Conservation (phyloP, 1,140 invertebrate genomes). For the Steinernema khuongi region DNA sequence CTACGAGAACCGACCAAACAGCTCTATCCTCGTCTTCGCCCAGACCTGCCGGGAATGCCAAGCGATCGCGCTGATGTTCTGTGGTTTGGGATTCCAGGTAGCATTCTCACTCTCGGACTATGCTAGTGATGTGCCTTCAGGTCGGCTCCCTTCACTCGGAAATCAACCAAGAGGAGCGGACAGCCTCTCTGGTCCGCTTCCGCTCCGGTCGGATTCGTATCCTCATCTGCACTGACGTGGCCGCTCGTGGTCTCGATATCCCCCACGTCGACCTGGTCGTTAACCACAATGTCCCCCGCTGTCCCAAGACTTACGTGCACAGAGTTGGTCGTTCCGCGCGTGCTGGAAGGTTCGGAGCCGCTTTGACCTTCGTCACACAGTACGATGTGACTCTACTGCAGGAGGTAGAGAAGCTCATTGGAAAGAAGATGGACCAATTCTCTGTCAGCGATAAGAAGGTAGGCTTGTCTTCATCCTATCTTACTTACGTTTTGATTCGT, state of each 20-base stretch:
- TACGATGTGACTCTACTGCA: slow-evolving; percentile 80
- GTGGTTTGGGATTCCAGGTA: slow-evolving; percentile 51
- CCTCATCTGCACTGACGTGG: slow-evolving; percentile 55
- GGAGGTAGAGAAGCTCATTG: slow-evolving; percentile 73
- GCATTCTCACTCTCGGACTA: neutral
- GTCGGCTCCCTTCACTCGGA: slow-evolving; percentile 52
- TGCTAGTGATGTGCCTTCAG: slow-evolving; percentile 31
- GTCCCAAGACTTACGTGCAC: slow-evolving; percentile 53
- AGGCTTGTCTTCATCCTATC: slow-evolving; percentile 22
- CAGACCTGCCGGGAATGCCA: slow-evolving; percentile 58
- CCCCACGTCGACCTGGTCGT: slow-evolving; percentile 55
- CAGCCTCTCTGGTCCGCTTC: slow-evolving; percentile 46
- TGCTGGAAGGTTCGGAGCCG: slow-evolving; percentile 60
- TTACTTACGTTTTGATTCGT: neutral
- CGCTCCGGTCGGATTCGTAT: slow-evolving; percentile 41
- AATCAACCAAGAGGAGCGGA: slow-evolving; percentile 43
- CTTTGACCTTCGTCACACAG: slow-evolving; percentile 84
- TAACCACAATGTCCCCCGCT: slow-evolving; percentile 54
- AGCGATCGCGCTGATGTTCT: slow-evolving; percentile 54
- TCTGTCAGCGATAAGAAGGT: slow-evolving; percentile 23
- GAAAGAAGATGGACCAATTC: slow-evolving; percentile 70
- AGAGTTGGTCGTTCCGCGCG: slow-evolving; percentile 53
- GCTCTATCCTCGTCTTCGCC: slow-evolving; percentile 52
- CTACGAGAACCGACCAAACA: slow-evolving; percentile 41
- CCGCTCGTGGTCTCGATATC: slow-evolving; percentile 57